A percentile compares a stretch with the other conserved stretches of the same genome.
Evolutionary conservation across 2,113 vertebrate species (phyloP).

Genomic region (Colistium nudipinnis): DNA sequence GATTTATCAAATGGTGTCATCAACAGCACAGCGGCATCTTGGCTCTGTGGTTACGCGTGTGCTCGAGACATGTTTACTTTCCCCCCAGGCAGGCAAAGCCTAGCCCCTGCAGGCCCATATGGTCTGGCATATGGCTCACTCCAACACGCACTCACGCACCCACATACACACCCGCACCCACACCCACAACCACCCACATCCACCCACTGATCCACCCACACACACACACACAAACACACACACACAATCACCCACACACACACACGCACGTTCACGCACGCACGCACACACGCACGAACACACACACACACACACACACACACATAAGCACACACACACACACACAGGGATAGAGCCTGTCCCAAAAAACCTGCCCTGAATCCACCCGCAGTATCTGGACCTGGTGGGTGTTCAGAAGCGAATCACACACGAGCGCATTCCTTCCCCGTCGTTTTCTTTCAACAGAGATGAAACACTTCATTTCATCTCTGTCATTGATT

Average conservation of each 20-base stretch:
- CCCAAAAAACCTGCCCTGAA: constrained; percentile 43
- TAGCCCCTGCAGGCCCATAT: constrained; percentile 69
- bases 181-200: constrained; percentile 23
- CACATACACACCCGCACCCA: constrained; percentile 13
- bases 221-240: constrained; percentile 15
- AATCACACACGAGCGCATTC: constrained; percentile 29
- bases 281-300: constrained; percentile 12
- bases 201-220: constrained; percentile 31
- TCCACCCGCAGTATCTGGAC: constrained; percentile 51
- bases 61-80: constrained; percentile 71
- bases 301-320: constrained; percentile 16
- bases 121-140: constrained; percentile 69
- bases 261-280: constrained; percentile 28
- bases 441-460: constrained; percentile 23
- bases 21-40: constrained; percentile 28
- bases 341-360: constrained; percentile 27
- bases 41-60: constrained; percentile 37
- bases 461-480: constrained; percentile 55
- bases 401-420: constrained; percentile 44
- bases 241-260: constrained; percentile 25
- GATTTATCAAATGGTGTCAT: constrained; percentile 60
- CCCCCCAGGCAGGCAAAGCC: constrained; percentile 57
- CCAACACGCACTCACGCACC: constrained; percentile 15
- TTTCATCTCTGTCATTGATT: constrained; percentile 64
- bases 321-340: constrained; percentile 26